phyloP scores from a whole-genome alignment of 2,113 vertebrate species.

The Eonycteris spelaea region DNA sequence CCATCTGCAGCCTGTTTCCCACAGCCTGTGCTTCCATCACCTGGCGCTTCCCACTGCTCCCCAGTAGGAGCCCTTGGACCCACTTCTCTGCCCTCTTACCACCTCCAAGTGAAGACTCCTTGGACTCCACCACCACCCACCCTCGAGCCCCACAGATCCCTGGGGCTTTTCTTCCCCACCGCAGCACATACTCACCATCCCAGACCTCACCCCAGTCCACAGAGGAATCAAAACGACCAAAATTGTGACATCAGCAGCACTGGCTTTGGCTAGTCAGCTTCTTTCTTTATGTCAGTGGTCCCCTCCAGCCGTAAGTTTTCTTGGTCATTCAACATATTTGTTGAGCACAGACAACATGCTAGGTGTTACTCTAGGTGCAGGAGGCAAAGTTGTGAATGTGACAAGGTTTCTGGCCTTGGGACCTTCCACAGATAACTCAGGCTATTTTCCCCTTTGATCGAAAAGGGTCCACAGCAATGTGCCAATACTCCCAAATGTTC shows the following conservation, averaged over 20 bases:
- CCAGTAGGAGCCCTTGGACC: background rate
- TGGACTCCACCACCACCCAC: background rate
- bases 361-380: background rate
- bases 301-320: background rate
- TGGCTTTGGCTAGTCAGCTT: background rate
- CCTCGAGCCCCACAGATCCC: background rate
- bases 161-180: background rate
- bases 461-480: background rate
- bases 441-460: background rate
- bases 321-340: background rate
- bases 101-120: no score
- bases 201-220: background rate
- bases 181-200: background rate
- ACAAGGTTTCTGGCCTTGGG: background rate
- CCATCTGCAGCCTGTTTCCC: background rate
- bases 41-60: background rate
- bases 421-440: background rate
- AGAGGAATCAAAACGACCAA: background rate
- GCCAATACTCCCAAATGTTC: background rate
- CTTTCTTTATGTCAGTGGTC: background rate
- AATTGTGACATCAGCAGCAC: background rate
- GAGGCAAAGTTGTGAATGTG: background rate
- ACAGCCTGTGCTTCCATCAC: background rate
- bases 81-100: background rate
- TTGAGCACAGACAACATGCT: background rate